Evolutionary conservation across 2,888 invertebrate species (phyloP).

Genomic region (Hirudinaria manillensis): DNA sequence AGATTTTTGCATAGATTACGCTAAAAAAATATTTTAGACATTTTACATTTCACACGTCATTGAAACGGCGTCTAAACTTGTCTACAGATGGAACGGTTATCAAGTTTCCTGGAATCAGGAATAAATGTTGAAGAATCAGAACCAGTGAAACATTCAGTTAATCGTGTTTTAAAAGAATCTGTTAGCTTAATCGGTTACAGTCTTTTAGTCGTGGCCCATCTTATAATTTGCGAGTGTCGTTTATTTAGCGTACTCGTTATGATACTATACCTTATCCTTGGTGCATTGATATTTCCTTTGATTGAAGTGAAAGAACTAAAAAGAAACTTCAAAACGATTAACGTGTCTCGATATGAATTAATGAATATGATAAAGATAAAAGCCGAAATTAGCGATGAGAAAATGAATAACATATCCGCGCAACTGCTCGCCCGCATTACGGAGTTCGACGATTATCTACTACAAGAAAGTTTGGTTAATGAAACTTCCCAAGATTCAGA

Average conservation of each 20-base stretch:
- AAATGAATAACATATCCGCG: not conserved
- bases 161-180: no score
- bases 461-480: not conserved
- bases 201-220: not conserved
- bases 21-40: no score
- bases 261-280: constrained; percentile 5
- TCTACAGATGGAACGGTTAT: no score
- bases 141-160: no score
- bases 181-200: not conserved
- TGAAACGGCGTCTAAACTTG: no score
- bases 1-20: no score
- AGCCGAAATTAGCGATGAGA: not conserved
- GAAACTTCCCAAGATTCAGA: not conserved
- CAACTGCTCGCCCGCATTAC: not conserved
- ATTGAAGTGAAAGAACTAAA: constrained; percentile 3
- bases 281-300: constrained; percentile 1
- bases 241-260: constrained; percentile 14
- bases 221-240: not conserved
- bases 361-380: not conserved
- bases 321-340: not conserved
- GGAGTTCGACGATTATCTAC: not conserved
- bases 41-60: no score
- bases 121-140: no score
- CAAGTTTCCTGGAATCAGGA: no score
- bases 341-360: not conserved